Evolutionary conservation across 1,140 invertebrate species (phyloP), one percentile per base, ranked within the genome.

Genomic region (Zaprionus capensis): DNA sequence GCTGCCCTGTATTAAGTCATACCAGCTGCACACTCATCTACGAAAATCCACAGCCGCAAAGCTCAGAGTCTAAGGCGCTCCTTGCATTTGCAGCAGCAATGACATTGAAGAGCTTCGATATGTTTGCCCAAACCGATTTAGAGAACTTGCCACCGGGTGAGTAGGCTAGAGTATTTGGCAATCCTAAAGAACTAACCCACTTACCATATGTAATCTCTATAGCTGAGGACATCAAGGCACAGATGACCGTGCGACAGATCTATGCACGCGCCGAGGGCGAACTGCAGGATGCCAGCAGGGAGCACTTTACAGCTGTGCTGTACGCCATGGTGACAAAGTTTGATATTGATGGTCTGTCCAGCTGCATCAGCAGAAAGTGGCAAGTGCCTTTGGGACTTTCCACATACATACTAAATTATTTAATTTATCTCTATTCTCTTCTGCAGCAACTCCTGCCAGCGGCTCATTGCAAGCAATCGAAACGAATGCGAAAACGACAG

Each of bases 161-260:
- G 66, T 66, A 49, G 4, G 0, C 9, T 51, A 24, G 4, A 20
- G 46, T 17, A 7, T 2, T 22, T 6, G 1, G 2, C 24, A 22
- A 22, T 14, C n/a, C 9, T 2, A 14, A 14, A 44, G 22, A 5
- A 22, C 0, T 24, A 14, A 5, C 15, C 26, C 11, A 28, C 6
- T 11, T 28, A 44, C 44, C 49, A 22, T 20, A 12, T 17, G 15
- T 26, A 1, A n/a, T 38, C 5, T 5, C 59, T 63, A 2, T 24
- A 94, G 93, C 91, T 20, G 71, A 76, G 9, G 71, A 81, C 31
- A 94, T 94, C 20, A 91, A 87, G 36, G 93, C 91, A 24, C 91
- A 93, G 51, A 94, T 94, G 94, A 94, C 91, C 4, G 91, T 94
- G 1, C 81, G 91, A 26, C 93, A 94, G 83, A 84, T 94, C 28